phyloP scores from a whole-genome alignment of 2,113 vertebrate species.

The Cygnus atratus region DNA sequence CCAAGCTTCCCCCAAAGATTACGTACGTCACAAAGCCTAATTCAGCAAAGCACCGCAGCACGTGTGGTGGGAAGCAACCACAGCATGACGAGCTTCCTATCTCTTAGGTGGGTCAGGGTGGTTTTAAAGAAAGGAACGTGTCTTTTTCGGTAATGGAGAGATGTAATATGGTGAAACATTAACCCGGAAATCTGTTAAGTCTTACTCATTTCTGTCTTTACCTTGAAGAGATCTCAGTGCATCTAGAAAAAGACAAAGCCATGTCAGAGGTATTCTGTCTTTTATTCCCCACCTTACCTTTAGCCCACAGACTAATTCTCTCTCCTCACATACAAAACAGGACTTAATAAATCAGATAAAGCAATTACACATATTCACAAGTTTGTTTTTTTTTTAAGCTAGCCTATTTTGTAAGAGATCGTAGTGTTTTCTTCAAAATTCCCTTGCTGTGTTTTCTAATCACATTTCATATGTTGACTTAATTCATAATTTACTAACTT shows the following conservation, averaged over 20 bases:
- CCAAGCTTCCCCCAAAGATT: neutral
- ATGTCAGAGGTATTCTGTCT: neutral
- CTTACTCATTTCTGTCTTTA: neutral
- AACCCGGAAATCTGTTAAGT: neutral
- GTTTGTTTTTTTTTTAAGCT: neutral
- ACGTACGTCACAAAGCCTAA: fast-evolving
- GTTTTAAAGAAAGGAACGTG: neutral
- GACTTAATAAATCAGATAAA: neutral
- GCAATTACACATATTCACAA: neutral
- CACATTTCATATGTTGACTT: conserved; percentile 11
- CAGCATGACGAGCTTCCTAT: neutral
- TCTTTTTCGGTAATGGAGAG: neutral
- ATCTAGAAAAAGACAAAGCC: neutral
- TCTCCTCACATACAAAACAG: neutral
- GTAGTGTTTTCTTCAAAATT: neutral
- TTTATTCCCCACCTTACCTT: neutral
- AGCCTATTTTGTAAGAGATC: neutral
- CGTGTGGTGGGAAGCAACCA: neutral
- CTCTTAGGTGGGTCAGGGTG: neutral
- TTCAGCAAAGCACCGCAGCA: too few relatives aligned
- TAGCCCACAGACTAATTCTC: neutral
- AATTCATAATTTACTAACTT: conserved; percentile 15
- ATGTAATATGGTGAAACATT: neutral
- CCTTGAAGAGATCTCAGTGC: neutral
- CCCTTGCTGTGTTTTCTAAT: conserved; percentile 10